These are phyloP conservation scores for Glaucopsyche alexis DNA, from an alignment of 2,888 invertebrate genomes.

Conservation along the genomic window DNA sequence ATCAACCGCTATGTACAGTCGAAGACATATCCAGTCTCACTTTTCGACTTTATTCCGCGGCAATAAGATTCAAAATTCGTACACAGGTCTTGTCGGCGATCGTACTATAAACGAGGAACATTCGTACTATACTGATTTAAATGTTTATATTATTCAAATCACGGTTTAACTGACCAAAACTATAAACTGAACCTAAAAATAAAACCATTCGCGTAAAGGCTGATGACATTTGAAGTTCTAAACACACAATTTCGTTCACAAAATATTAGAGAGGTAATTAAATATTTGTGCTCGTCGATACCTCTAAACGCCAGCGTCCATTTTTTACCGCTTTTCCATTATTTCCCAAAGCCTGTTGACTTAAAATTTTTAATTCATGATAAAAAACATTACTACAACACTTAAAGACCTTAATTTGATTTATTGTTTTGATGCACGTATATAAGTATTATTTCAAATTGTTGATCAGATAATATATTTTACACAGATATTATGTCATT, in stretches of 20 bases:
- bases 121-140: not conserved
- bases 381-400: not conserved
- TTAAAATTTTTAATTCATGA: not conserved
- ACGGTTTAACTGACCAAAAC: not conserved
- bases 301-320: not conserved
- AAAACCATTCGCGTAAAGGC: not conserved
- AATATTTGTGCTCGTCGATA: constrained; percentile 15
- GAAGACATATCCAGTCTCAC: too few species aligned
- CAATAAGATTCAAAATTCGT: too few species aligned
- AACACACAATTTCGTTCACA: constrained; percentile 20
- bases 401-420: not conserved
- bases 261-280: constrained; percentile 18
- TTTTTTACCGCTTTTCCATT: not conserved
- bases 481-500: too few species aligned
- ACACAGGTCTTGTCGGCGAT: too few species aligned
- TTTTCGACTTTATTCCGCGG: too few species aligned
- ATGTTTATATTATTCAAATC: not conserved
- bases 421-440: not conserved
- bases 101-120: not conserved
- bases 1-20: not conserved
- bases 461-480: too few species aligned
- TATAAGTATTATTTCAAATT: too few species aligned
- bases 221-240: constrained; percentile 17
- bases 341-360: not conserved
- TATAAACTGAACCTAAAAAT: constrained; percentile 3